phyloP scores from a whole-genome alignment of 2,888 invertebrate genomes.

The Scrobipalpa costella region DNA sequence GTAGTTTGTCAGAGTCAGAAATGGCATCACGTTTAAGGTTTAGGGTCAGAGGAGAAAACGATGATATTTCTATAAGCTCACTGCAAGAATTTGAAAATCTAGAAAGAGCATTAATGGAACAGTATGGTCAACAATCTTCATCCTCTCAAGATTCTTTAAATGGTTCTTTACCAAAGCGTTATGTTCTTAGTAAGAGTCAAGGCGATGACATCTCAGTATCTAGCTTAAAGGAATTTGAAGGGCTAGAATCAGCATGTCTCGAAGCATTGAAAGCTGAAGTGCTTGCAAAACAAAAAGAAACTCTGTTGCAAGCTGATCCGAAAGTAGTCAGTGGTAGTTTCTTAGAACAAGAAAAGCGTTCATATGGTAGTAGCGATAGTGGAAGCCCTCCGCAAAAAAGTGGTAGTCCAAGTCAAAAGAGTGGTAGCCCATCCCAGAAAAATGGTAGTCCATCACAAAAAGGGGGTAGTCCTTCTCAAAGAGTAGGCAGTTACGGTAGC shows the following conservation, averaged over 20 bases:
- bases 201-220: constrained; percentile 93
- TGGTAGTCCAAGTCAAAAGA: constrained; percentile 68
- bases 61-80: constrained; percentile 95
- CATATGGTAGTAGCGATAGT: constrained; percentile 81
- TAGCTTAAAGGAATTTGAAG: constrained; percentile 96
- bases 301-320: constrained; percentile 83
- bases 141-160: constrained; percentile 94
- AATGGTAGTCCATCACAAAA: constrained; percentile 75
- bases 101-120: constrained; percentile 92
- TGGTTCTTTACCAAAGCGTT: constrained; percentile 89
- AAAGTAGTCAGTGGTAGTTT: constrained; percentile 74
- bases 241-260: constrained; percentile 92
- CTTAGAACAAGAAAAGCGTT: constrained; percentile 75
- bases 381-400: constrained; percentile 76
- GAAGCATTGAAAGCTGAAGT: constrained; percentile 92
- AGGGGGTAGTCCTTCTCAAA: constrained; percentile 74
- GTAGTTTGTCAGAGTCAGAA: constrained; percentile 96
- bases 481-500: constrained; percentile 70
- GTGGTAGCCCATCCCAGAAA: constrained; percentile 59
- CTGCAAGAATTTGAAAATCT: constrained; percentile 96
- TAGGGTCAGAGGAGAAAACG: constrained; percentile 92
- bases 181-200: constrained; percentile 86
- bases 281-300: constrained; percentile 92
- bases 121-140: constrained; percentile 85
- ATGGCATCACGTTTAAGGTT: constrained; percentile 91